Evolutionary conservation across 2,888 invertebrate species (phyloP), one percentile per base, ranked within the genome.

Genomic region (Shargacucullia verbasci): DNA sequence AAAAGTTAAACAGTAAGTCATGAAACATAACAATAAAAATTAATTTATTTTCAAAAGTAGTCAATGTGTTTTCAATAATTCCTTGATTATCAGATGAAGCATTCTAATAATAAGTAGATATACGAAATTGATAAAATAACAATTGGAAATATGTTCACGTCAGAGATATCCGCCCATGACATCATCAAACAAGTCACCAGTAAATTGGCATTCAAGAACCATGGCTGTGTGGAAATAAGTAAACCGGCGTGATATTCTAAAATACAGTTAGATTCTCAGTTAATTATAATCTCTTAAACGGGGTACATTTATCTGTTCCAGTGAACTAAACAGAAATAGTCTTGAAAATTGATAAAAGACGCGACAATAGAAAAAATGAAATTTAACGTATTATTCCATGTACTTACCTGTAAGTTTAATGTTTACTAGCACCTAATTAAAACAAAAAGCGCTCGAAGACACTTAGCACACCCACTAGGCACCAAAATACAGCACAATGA

Each of bases 401-500:
- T 43, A 85, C 89, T 91, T 77, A 93, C 93, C 85, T 93, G 91
- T 75, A 82, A 73, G 73, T 79, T 84, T 81, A 79, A 80, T 76
- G 80, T 80, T 77, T 79, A 69, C 70, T 88, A 85, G 85, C 88
- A 84, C 86, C 82, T 82, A 85, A 76, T 64, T 81, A 73, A 80
- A 84, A 83, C 79, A 79, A 87, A 84, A 84, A 79, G 79, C 84
- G 76, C 76, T 78, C 78, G 87, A 73, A 85, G 82, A 80, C 90
- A 91, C 91, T 87, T 80, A 81, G 82, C 83, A 90, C 91, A 85
- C 84, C 84, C 88, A 91, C 88, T 89, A 87, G 84, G 88, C 91
- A 93, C 92, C 86, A 90, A 91, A 88, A 86, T 89, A 89, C 81
- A 87, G 88, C 88, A 91, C 90, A 83, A 85, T 29, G 85, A 79